These are phyloP conservation scores for Corynorhinus townsendii DNA, from an alignment of 2,113 vertebrate genomes.

Conservation along the genomic window DNA sequence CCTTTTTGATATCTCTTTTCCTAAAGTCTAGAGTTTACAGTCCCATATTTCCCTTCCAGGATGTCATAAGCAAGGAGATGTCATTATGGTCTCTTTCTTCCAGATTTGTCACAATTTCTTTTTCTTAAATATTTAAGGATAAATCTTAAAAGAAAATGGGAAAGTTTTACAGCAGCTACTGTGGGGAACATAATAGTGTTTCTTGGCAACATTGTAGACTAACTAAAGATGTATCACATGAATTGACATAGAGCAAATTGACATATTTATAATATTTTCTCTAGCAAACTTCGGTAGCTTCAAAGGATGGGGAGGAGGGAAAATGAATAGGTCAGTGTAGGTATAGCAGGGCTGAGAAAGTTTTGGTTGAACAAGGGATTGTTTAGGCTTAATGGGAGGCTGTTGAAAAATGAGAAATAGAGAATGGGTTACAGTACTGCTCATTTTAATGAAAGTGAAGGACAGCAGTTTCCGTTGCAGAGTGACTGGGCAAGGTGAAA, in stretches of 20 bases:
- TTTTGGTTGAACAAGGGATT: background rate
- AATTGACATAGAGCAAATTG: background rate
- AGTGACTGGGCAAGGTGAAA: background rate
- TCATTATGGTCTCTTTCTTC: background rate
- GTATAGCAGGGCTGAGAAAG: background rate
- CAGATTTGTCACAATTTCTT: background rate
- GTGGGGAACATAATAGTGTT: background rate
- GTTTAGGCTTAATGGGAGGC: background rate
- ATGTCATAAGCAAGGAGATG: background rate
- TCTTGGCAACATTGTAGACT: background rate
- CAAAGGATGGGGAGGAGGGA: background rate
- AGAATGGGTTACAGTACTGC: background rate
- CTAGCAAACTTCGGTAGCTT: background rate
- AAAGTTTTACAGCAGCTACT: background rate
- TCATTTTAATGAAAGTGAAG: background rate
- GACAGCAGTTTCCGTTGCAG: background rate
- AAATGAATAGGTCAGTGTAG: background rate
- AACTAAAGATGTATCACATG: background rate
- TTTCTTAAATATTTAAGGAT: constrained; percentile 6
- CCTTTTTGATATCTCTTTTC: background rate
- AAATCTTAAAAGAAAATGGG: constrained; percentile 23
- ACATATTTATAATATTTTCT: background rate
- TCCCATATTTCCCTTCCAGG: background rate
- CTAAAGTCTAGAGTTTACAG: background rate
- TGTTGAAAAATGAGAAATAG: background rate